Evolutionary conservation across 2,888 invertebrate species (phyloP).

Genomic region (Agrotis clavis): DNA sequence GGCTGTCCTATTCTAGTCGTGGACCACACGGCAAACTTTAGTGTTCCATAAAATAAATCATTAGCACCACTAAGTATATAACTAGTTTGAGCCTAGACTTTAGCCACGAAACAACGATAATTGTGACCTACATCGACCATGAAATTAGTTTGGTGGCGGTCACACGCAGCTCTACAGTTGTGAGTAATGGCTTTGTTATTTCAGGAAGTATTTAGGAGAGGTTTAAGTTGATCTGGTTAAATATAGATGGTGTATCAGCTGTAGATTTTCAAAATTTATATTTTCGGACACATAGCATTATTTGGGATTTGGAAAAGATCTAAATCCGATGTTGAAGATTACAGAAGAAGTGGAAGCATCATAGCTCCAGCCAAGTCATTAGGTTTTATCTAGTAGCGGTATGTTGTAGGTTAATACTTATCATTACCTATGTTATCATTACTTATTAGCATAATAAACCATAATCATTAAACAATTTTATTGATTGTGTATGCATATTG

Average conservation of each 20-base stretch:
- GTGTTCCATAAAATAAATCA: slow-evolving; percentile 56
- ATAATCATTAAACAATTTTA: too few species aligned
- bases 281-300: too few species aligned
- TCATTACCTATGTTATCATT: too few species aligned
- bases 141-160: slow-evolving; percentile 46
- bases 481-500: too few species aligned
- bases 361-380: too few species aligned
- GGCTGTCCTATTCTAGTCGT: slow-evolving; percentile 32
- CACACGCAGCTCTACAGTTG: slow-evolving; percentile 24
- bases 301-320: too few species aligned
- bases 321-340: too few species aligned
- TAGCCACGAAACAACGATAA: slow-evolving; percentile 50
- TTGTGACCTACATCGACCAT: slow-evolving; percentile 61
- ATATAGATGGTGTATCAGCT: background rate
- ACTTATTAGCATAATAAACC: too few species aligned
- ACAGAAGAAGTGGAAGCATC: too few species aligned
- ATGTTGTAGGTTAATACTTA: too few species aligned
- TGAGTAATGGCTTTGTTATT: slow-evolving; percentile 11
- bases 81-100: slow-evolving; percentile 47
- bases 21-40: slow-evolving; percentile 53
- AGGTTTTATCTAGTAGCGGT: too few species aligned
- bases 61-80: slow-evolving; percentile 36
- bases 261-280: too few species aligned
- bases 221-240: background rate
- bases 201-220: slow-evolving; percentile 14